Conservation (phyloP, 1,140 invertebrate genomes). For the Cheumatopsyche charites region DNA sequence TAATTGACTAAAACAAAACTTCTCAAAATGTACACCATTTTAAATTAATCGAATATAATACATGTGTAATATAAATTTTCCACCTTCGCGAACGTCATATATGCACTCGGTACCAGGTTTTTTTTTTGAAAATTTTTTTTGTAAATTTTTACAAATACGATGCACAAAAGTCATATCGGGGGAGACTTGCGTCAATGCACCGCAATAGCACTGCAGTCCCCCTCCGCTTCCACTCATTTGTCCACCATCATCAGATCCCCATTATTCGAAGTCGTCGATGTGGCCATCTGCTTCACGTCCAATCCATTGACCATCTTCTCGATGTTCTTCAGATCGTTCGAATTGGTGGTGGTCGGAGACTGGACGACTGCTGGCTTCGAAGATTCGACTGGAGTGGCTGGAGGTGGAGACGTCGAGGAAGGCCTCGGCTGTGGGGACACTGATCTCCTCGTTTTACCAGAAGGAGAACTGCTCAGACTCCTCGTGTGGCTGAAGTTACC, state of each 20-base stretch:
- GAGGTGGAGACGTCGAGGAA: constrained; percentile 64
- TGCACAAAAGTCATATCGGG: neutral
- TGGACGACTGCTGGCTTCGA: constrained; percentile 50
- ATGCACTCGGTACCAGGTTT: constrained; percentile 35
- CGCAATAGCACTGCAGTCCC: constrained; percentile 50
- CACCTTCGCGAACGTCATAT: neutral
- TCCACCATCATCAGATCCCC: constrained; percentile 52
- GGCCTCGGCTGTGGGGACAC: constrained; percentile 61
- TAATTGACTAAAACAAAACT: constrained; percentile 24
- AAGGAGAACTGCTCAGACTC: constrained; percentile 71
- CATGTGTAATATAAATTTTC: constrained; percentile 5
- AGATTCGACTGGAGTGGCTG: constrained; percentile 58
- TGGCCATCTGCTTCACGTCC: constrained; percentile 68
- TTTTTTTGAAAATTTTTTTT: neutral
- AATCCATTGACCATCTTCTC: constrained; percentile 96
- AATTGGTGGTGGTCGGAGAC: constrained; percentile 53
- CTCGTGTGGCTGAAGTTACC: constrained; percentile 61
- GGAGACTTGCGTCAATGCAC: constrained; percentile 39
- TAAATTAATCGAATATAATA: constrained; percentile 22
- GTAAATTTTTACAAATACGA: neutral
- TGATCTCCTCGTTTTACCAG: constrained; percentile 48
- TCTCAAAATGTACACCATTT: constrained; percentile 18
- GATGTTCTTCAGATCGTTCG: constrained; percentile 89
- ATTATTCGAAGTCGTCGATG: constrained; percentile 22
- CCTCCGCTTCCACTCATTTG: constrained; percentile 47